Conservation (phyloP, 2,888 invertebrate species). For the Nineta flava region DNA sequence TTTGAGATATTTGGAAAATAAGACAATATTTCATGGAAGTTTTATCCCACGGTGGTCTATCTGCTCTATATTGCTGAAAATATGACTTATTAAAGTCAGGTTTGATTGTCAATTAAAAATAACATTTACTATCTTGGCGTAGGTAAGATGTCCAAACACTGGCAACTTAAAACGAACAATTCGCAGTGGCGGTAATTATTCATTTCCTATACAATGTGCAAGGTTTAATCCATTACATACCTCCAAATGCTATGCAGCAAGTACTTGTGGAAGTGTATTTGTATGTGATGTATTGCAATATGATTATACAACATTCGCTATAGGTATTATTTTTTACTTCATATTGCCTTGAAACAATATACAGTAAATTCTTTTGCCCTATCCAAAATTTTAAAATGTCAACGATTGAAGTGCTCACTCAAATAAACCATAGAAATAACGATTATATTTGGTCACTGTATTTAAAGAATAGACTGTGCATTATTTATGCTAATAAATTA, state of each 20-base stretch:
- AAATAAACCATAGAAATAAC: too few relatives aligned
- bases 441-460: too few relatives aligned
- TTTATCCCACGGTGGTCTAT: too few relatives aligned
- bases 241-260: constrained; percentile 20
- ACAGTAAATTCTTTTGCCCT: too few relatives aligned
- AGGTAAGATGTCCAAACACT: constrained; percentile 20
- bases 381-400: too few relatives aligned
- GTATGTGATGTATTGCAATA: constrained; percentile 17
- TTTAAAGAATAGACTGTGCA: too few relatives aligned
- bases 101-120: neutral
- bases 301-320: constrained; percentile 17
- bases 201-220: constrained; percentile 21
- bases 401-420: too few relatives aligned
- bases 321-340: constrained; percentile 15
- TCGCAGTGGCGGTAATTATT: constrained; percentile 16
- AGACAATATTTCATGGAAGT: too few relatives aligned
- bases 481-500: too few relatives aligned
- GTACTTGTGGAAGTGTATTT: constrained; percentile 22
- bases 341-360: neutral
- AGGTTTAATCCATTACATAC: constrained; percentile 18
- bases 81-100: too few relatives aligned
- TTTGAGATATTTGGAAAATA: too few relatives aligned
- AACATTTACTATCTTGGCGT: neutral
- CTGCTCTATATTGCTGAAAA: too few relatives aligned
- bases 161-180: constrained; percentile 17